Base-by-base conservation (phyloP, 2,797 vertebrate species). In the Clarias fuscus region DNA sequence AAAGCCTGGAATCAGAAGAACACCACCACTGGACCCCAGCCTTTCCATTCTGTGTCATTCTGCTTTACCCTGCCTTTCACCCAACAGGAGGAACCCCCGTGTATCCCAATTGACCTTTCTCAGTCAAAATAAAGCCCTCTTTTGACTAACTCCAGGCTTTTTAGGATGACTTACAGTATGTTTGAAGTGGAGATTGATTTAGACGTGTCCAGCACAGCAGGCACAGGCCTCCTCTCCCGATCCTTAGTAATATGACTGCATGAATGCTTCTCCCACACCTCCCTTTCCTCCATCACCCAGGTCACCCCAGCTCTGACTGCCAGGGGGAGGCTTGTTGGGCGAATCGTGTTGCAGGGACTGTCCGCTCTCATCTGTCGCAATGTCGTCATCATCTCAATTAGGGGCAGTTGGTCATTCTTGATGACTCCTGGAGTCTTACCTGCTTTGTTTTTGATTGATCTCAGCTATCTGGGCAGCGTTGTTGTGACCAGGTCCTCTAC, bases 401-500 rank as follows among this genome's bases (percentile, higher is more conserved):
- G 93, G 93, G 93, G 94, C 94, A 95, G 91, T 95, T 95, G 94
- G 94, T 95, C 91, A 92, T 94, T 96, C 90, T 94, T 95, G 91
- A 95, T 95, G 93, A 92, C 95, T 95, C 95, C 93, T 95, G 93
- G 94, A 95, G 95, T 94, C 93, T 94, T 97, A 97, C 96, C 96
- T 96, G 95, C 96, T 97, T 97, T 97, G 96, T 97, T 97, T 97
- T 96, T 97, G 96, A 97, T 97, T 97, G 95, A 97, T 97, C 96
- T 97, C 96, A 97, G 97, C 96, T 97, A 97, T 97, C 97, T 97
- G 96, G 96, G 96, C 96, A 97, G 96, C 97, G 95, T 97, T 97
- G 96, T 97, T 96, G 95, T 97, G 96, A 96, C 97, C 96, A 97
- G 96, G 96, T 95, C 96, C 95, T 97, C 97, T 95, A 96, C 96